Evolutionary conservation across 64 coral and sea anemone species (phyloP), one percentile per base, ranked within the genome.

Genomic region (Dendronephthya gigantea): DNA sequence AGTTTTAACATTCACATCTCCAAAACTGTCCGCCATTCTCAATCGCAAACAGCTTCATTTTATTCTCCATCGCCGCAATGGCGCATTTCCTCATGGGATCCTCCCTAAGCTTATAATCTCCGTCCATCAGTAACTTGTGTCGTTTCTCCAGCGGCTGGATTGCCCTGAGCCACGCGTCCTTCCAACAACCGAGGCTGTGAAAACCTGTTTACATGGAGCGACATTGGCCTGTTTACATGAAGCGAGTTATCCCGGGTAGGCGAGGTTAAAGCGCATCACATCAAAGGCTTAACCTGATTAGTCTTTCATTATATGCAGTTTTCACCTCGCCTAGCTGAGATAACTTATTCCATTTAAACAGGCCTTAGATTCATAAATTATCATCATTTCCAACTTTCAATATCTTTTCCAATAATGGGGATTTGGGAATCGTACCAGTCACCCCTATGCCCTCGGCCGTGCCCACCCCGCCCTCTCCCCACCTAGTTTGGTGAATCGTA

Each of bases 1-100:
- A 27, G 50, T 87, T 1, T 84, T 83, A 11, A 43, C 87, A 17
- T 66, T 55, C 2, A 38, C 48, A 49, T 88, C 88, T 9, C 92
- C 95, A 62, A 98, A 87, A 81, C 95, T 98, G 95, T n/a, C 95
- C 95, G 0, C 95, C 95, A 89, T 98, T 98, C 25, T 98, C 92
- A 9, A 98, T 86, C 31, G 89, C 95, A 48, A 98, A 98, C 17
- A 98, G 5, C 0, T 83, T 87, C 19, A 91, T 34, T 4, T 83
- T 49, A 13, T 93, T 93, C 52, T 93, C 92, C 19, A 82, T 22
- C 2, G 95, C 95, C 40, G 89, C 95, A 0, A 84, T 50, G 52
- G 95, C 92, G 39, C 95, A 98, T 47, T 98, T 98, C 13, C 86
- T 87, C 34, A 98, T 68, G 0, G 92, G 92, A 38, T 93, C 56